Conservation (phyloP, 2,888 invertebrate genomes). For the Catocala fraxini region DNA sequence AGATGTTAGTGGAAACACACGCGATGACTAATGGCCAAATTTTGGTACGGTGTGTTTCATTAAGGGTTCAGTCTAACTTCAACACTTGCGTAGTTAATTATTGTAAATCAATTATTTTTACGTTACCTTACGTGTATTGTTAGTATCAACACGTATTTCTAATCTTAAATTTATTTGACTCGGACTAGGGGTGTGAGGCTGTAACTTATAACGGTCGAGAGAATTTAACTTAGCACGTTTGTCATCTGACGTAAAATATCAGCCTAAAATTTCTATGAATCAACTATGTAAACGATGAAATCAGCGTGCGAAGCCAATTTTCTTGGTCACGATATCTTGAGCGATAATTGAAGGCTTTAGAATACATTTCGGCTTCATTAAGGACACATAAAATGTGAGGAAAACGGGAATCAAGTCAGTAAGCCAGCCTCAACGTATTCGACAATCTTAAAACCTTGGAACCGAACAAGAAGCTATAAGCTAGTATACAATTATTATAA, state of each 20-base stretch:
- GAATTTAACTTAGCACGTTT: no score
- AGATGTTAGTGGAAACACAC: conserved; percentile 38
- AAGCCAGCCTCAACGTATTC: background rate
- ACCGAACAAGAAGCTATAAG: conserved; percentile 33
- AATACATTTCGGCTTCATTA: background rate
- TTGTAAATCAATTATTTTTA: background rate
- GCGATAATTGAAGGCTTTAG: no score
- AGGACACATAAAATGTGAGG: background rate
- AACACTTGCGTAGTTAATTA: conserved; percentile 8
- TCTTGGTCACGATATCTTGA: no score
- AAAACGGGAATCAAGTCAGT: no score
- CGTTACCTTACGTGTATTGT: background rate
- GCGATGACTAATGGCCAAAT: conserved; percentile 22
- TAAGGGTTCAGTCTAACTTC: conserved; percentile 22
- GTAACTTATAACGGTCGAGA: no score
- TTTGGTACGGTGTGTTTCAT: conserved; percentile 21
- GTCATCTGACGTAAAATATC: no score
- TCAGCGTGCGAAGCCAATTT: no score
- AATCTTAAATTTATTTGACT: conserved; percentile 3
- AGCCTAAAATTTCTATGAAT: no score
- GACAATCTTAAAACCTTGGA: background rate
- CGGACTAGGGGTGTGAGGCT: background rate
- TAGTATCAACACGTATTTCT: background rate
- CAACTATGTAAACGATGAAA: no score
- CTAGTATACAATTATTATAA: conserved; percentile 45